A percentile compares a stretch with the other conserved stretches of the same genome.
These are phyloP conservation scores for pig (Sus scrofa) DNA, from an alignment of 2,113 vertebrate species.

Conservation along the genomic window DNA sequence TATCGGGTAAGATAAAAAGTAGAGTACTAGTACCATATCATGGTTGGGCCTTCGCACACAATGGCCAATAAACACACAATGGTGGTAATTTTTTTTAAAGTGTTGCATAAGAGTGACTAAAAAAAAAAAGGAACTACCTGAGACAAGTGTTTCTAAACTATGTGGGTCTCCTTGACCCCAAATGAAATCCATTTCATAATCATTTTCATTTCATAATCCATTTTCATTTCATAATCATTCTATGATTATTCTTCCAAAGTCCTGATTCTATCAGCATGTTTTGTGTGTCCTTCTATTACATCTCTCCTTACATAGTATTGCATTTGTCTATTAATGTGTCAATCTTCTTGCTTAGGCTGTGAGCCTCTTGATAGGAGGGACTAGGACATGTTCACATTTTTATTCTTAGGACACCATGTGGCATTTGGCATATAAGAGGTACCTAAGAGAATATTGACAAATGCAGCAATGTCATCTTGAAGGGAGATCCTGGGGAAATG, in stretches of 20 bases:
- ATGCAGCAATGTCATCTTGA: background rate
- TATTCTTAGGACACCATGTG: background rate
- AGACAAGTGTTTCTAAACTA: constrained; percentile 28
- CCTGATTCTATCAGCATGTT: background rate
- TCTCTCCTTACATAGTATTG: background rate
- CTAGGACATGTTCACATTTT: background rate
- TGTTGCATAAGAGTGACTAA: background rate
- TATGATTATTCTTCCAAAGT: background rate
- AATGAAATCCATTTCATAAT: background rate
- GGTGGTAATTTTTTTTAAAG: background rate
- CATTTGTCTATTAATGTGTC: background rate
- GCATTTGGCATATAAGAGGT: background rate
- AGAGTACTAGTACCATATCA: background rate
- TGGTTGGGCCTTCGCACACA: background rate
- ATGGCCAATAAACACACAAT: background rate
- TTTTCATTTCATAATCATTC: background rate
- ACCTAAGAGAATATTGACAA: background rate
- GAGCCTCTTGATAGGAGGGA: background rate
- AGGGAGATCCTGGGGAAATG: background rate
- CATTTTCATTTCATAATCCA: background rate
- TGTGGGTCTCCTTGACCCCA: background rate
- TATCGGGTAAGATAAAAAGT: background rate
- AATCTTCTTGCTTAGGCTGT: background rate
- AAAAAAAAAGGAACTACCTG: background rate
- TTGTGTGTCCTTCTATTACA: background rate